Evolutionary conservation across 2,797 vertebrate genomes (phyloP), one percentile per base, ranked within the genome.

Genomic region (Gouania willdenowi): DNA sequence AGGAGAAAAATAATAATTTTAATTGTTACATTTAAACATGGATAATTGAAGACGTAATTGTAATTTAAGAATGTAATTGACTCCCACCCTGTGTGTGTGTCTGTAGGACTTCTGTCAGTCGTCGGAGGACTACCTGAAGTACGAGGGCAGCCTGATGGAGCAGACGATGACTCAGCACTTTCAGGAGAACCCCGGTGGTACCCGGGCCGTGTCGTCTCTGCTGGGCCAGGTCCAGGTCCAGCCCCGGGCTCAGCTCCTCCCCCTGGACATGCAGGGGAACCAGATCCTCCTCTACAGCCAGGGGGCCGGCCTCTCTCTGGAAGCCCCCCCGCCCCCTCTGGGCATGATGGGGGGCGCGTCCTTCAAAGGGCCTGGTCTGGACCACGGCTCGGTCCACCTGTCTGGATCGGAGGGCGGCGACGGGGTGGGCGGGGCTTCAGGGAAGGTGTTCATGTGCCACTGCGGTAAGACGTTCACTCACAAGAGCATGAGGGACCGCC

Each of bases 391-490:
- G 0, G 91, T 89, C 26, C 82, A 89, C 28, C 63, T 88, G 58
- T 65, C 80, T 0, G 53, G 54, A 13, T 86, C 79, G 41, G 66
- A 63, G n/a, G 26, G 29, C 0, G 60, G 77, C 17, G 41, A 56
- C 0, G 14, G 51, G 7, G 23, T 50, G 11, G 9, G 37, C 0
- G 77, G 79, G 3, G 52, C 31, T 8, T 71, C 44, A 5, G 77
- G 85, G 51, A 94, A 94, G 66, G 90, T 95, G 33, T 97, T 94
- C 23, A 86, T 95, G 85, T 97, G 94, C 53, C 94, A 97, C 77
- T 97, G 94, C 0, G 94, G 94, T 0, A 97, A 97, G 57, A 92
- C 91, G 0, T 97, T 97, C 73, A 94, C 93, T 0, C 94, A 97
- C 82, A 92, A 91, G 69, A 96, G 94, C 83, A 95, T 95, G 94